Percentiles rank a stretch among this genome's conserved stretches.
Evolutionary conservation across 2,797 vertebrate genomes (phyloP).

Genomic region (Acanthopagrus latus): DNA sequence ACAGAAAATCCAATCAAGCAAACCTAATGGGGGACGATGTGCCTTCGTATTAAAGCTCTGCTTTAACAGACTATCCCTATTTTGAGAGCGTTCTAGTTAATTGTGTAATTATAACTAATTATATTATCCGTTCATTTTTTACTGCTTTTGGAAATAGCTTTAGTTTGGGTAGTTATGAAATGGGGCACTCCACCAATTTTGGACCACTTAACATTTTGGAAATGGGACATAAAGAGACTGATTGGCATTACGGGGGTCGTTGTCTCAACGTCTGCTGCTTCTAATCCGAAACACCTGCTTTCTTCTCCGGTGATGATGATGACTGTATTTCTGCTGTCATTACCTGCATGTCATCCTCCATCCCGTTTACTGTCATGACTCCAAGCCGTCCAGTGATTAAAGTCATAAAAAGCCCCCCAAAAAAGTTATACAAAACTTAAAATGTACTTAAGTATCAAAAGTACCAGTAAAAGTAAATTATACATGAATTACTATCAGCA

Average conservation of each 20-base stretch:
- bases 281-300: too few relatives aligned
- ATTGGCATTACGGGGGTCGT: not conserved
- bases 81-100: not conserved
- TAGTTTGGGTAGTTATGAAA: not conserved
- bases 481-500: too few relatives aligned
- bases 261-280: not conserved
- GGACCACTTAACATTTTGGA: not conserved
- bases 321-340: too few relatives aligned
- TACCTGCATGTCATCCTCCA: too few relatives aligned
- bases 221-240: too few relatives aligned
- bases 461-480: too few relatives aligned
- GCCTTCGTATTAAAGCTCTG: not conserved
- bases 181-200: not conserved
- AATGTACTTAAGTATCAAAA: too few relatives aligned
- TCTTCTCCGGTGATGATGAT: too few relatives aligned
- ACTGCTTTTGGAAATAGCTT: conserved; percentile 19
- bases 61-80: not conserved
- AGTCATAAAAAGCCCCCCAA: too few relatives aligned
- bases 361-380: too few relatives aligned
- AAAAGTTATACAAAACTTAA: too few relatives aligned
- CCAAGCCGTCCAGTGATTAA: too few relatives aligned
- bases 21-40: not conserved
- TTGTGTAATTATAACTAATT: conserved; percentile 23
- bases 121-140: conserved; percentile 19
- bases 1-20: not conserved